A percentile compares a stretch with the other conserved stretches of the same genome.
These are phyloP conservation scores for Spinibarbus caldwelli DNA, from an alignment of 2,797 vertebrate genomes.

Conservation along the genomic window DNA sequence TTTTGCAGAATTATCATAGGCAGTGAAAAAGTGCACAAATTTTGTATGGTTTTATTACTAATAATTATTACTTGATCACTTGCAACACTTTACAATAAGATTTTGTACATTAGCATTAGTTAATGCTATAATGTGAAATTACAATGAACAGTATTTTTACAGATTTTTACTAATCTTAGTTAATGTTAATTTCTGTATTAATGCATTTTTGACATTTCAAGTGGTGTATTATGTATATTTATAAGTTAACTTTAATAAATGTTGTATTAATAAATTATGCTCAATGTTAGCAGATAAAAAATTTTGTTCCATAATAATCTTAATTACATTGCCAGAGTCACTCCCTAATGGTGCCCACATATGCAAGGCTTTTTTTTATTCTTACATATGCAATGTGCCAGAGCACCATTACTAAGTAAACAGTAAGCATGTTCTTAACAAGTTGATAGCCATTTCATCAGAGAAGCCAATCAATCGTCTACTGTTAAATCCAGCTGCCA, in stretches of 20 bases:
- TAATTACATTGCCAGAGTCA: neutral
- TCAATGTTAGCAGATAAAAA: neutral
- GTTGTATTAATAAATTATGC: neutral
- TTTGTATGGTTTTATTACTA: neutral
- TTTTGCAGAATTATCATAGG: neutral
- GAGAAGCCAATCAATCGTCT: conserved; percentile 75
- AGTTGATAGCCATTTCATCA: conserved; percentile 69
- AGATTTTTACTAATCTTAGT: neutral
- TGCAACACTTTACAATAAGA: neutral
- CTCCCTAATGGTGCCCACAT: neutral
- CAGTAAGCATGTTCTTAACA: conserved; percentile 34
- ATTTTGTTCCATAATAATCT: neutral
- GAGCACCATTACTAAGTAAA: conserved; percentile 64
- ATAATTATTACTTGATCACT: neutral
- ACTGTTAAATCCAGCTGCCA: conserved; percentile 68
- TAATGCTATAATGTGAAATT: neutral
- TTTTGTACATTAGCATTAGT: neutral
- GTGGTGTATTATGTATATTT: neutral
- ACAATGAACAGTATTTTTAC: neutral
- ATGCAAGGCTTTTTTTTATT: conserved; percentile 2
- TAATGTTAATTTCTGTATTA: neutral
- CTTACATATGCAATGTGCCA: conserved; percentile 5
- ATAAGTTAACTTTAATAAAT: neutral
- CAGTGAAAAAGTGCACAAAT: neutral
- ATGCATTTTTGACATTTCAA: neutral